phyloP scores from a whole-genome alignment of 2,113 vertebrate species.

The Arizona elegans region DNA sequence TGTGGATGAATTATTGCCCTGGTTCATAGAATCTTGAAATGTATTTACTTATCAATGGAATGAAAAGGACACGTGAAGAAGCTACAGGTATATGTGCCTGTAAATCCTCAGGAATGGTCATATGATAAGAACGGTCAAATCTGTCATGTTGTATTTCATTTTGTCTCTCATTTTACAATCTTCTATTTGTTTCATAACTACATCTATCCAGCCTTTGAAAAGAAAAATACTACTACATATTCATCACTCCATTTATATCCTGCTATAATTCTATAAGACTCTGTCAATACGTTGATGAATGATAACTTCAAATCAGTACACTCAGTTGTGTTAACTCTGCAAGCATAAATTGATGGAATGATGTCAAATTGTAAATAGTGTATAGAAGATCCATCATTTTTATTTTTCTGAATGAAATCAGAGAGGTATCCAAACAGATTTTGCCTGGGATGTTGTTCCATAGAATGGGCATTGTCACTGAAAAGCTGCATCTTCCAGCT shows the following conservation, averaged over 20 bases:
- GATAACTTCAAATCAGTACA: background rate
- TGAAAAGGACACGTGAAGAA: background rate
- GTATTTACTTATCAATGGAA: background rate
- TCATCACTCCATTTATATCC: background rate
- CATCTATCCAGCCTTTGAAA: background rate
- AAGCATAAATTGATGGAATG: background rate
- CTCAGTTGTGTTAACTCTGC: background rate
- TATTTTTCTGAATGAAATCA: background rate
- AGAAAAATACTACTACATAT: background rate
- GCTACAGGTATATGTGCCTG: background rate
- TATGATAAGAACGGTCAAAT: background rate
- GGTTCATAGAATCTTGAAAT: background rate
- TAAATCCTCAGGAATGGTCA: background rate
- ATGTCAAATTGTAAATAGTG: background rate
- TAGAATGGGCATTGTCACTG: background rate
- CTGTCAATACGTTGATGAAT: background rate
- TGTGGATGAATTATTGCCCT: background rate
- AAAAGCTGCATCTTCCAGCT: background rate
- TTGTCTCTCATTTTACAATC: background rate
- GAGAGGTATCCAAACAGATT: background rate
- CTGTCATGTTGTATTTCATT: background rate
- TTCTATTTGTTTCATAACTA: background rate
- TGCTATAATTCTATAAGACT: background rate
- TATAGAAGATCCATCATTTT: background rate
- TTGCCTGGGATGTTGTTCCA: background rate